Percentiles rank a stretch among this genome's conserved stretches.
These are phyloP conservation scores for Drosophila niveifrons DNA, from an alignment of 2,888 invertebrate species.

Conservation along the genomic window DNA sequence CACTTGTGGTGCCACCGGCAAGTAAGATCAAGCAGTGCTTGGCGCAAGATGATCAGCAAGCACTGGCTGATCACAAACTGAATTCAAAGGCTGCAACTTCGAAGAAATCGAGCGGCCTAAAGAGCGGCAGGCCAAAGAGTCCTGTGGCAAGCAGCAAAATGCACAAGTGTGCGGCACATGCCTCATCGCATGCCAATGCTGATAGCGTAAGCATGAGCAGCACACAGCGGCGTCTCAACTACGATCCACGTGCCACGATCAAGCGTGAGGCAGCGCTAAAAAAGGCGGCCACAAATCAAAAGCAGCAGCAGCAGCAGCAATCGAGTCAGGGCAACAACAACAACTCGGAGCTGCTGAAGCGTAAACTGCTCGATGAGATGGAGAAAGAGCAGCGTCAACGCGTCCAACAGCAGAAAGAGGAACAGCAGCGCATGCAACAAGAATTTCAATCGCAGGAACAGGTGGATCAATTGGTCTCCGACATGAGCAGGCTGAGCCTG, in stretches of 20 bases:
- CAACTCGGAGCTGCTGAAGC: slow-evolving; percentile 23
- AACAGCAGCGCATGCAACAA: slow-evolving; percentile 52
- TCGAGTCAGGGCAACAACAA: neutral
- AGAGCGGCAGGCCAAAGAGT: neutral
- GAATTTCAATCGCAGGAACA: slow-evolving; percentile 52
- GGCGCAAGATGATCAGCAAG: slow-evolving; percentile 11
- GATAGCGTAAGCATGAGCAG: slow-evolving; percentile 41
- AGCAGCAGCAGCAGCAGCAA: slow-evolving; percentile 6
- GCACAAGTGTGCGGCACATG: slow-evolving; percentile 38
- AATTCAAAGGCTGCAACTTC: neutral
- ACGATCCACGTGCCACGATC: slow-evolving; percentile 52
- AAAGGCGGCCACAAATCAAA: slow-evolving; percentile 9
- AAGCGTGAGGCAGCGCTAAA: slow-evolving; percentile 23
- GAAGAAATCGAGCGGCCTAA: slow-evolving; percentile 1
- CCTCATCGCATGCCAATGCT: slow-evolving; percentile 39
- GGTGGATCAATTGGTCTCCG: slow-evolving; percentile 42
- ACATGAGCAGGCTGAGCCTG: no score
- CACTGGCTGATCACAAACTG: neutral
- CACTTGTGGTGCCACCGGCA: neutral
- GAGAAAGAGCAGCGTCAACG: slow-evolving; percentile 41
- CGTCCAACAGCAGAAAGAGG: slow-evolving; percentile 48
- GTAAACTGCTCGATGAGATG: slow-evolving; percentile 26
- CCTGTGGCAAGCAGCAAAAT: slow-evolving; percentile 6
- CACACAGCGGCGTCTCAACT: slow-evolving; percentile 54
- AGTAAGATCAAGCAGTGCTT: slow-evolving; percentile 27